Percentiles rank a stretch among this genome's conserved stretches.
These are phyloP conservation scores for Oophaga sylvatica DNA, from an alignment of 2,797 vertebrate genomes.

Conservation along the genomic window DNA sequence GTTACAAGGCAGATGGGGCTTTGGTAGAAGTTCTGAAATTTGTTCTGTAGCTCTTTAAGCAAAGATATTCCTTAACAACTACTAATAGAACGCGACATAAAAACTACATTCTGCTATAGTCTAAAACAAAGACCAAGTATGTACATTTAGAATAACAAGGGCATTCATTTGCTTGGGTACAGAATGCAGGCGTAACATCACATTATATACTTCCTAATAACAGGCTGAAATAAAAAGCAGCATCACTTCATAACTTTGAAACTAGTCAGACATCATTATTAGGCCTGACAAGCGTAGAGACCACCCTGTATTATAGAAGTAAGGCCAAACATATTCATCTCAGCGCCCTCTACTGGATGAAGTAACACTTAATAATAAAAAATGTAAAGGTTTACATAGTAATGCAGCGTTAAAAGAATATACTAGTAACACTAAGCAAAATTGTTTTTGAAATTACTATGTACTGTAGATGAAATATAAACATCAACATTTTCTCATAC, in stretches of 20 bases:
- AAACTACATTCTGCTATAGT: background rate
- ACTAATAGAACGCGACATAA: slow-evolving; percentile 1
- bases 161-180: background rate
- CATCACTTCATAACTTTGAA: background rate
- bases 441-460: too few relatives aligned
- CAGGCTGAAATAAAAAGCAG: background rate
- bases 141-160: background rate
- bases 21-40: slow-evolving; percentile 1
- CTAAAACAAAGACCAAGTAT: background rate
- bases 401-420: background rate
- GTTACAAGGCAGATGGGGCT: slow-evolving; percentile 34
- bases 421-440: too few relatives aligned
- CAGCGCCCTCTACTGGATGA: slow-evolving; percentile 1
- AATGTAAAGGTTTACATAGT: background rate
- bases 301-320: background rate
- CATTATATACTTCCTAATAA: background rate
- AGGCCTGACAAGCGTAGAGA: background rate
- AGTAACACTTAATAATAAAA: background rate
- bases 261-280: background rate
- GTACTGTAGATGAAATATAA: too few relatives aligned
- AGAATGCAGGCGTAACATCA: background rate
- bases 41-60: background rate
- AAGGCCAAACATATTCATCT: background rate
- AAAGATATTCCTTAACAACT: background rate
- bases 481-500: too few relatives aligned